Conservation (phyloP, 2,797 vertebrate genomes). For the Cyclopterus lumpus region DNA sequence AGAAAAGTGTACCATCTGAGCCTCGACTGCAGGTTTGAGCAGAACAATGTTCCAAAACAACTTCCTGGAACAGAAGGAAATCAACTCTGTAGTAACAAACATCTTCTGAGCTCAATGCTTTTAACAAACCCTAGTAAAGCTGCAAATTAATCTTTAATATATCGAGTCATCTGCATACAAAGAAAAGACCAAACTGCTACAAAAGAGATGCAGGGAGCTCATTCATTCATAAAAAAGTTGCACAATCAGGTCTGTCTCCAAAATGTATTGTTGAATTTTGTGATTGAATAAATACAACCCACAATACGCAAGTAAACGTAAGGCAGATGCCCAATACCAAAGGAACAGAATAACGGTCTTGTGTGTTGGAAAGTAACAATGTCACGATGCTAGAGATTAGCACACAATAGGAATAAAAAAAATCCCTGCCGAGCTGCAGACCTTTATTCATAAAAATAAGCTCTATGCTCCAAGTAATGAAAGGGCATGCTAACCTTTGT, state of each 20-base stretch:
- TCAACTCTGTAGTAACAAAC: slow-evolving; percentile 28
- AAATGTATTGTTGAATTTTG: neutral
- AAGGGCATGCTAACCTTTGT: neutral
- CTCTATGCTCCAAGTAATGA: neutral
- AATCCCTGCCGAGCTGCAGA: neutral
- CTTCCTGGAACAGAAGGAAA: slow-evolving; percentile 38
- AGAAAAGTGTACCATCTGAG: slow-evolving; percentile 4
- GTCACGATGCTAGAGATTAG: neutral
- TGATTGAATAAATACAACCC: neutral
- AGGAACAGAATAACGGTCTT: neutral
- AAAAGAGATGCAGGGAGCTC: neutral
- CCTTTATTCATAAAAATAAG: neutral
- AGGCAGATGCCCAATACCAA: neutral
- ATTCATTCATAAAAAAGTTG: neutral
- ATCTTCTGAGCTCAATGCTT: slow-evolving; percentile 11
- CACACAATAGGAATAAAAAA: neutral
- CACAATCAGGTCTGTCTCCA: neutral
- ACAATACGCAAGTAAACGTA: no score
- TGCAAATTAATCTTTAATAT: slow-evolving; percentile 14
- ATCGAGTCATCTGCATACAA: neutral
- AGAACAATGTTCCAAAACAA: slow-evolving; percentile 49
- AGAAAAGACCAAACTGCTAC: neutral
- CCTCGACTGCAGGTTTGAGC: slow-evolving; percentile 27
- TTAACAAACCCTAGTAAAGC: slow-evolving; percentile 1
- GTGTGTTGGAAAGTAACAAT: neutral